Conservation (phyloP, 2,797 vertebrate genomes). For the Nothura maculosa region DNA sequence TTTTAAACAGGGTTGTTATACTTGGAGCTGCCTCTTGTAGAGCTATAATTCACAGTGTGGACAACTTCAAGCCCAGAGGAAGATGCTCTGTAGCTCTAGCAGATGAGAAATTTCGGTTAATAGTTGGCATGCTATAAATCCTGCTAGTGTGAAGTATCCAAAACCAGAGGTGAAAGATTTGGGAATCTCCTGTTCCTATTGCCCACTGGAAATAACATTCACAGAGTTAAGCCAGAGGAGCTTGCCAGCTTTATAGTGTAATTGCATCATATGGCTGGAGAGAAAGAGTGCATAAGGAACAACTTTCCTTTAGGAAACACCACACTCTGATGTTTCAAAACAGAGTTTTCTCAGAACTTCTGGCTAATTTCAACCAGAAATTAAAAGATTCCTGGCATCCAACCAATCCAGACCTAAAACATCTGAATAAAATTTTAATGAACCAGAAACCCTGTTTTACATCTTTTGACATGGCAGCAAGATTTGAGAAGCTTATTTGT, state of each 20-base stretch:
- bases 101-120: neutral
- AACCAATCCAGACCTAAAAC: neutral
- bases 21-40: neutral
- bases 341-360: neutral
- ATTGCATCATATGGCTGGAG: neutral
- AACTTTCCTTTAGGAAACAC: neutral
- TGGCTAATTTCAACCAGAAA: conserved; percentile 6
- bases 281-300: neutral
- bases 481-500: neutral
- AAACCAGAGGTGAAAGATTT: neutral
- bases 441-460: neutral
- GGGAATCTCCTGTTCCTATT: neutral
- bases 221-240: neutral
- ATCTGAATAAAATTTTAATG: neutral
- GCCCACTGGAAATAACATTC: neutral
- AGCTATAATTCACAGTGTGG: neutral
- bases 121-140: neutral
- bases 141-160: neutral
- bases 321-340: neutral
- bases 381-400: neutral
- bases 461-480: neutral
- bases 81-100: neutral
- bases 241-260: neutral
- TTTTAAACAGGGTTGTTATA: neutral
- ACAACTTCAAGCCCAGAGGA: neutral